phyloP scores from a whole-genome alignment of 2,888 invertebrate species.

The Lasioglossum marginatum region DNA sequence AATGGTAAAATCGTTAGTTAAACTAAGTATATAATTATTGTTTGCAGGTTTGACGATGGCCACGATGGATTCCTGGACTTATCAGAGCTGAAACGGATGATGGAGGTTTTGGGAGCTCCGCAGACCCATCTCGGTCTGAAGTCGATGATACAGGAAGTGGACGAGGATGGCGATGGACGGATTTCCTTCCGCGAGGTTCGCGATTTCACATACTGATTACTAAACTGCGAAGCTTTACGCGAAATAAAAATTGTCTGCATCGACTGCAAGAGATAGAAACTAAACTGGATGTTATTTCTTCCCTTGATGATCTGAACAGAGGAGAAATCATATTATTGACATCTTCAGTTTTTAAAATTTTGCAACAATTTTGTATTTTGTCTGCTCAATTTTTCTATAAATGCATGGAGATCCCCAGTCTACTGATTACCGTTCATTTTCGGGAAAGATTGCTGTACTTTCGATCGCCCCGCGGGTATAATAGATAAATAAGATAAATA shows the following conservation, averaged over 20 bases:
- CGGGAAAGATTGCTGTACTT: neutral
- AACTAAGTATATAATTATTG: neutral
- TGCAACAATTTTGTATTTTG: too few species aligned
- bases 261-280: too few species aligned
- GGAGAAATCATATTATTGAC: too few species aligned
- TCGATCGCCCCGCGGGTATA: neutral
- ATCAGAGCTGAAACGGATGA: constrained; percentile 96
- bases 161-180: constrained; percentile 93
- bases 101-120: constrained; percentile 97
- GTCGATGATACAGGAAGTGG: constrained; percentile 96
- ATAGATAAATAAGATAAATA: constrained; percentile 28
- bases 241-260: too few species aligned
- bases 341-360: too few species aligned
- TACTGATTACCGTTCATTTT: constrained; percentile 34
- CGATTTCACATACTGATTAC: constrained; percentile 36
- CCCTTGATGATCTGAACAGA: too few species aligned
- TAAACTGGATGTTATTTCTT: too few species aligned
- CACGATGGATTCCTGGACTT: constrained; percentile 95
- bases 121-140: constrained; percentile 98
- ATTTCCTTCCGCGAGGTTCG: constrained; percentile 95
- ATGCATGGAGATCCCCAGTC: too few species aligned
- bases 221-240: neutral
- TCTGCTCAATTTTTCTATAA: too few species aligned
- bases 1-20: neutral
- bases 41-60: constrained; percentile 93